phyloP scores from a whole-genome alignment of 2,888 invertebrate species.

The Masnerella sp. region DNA sequence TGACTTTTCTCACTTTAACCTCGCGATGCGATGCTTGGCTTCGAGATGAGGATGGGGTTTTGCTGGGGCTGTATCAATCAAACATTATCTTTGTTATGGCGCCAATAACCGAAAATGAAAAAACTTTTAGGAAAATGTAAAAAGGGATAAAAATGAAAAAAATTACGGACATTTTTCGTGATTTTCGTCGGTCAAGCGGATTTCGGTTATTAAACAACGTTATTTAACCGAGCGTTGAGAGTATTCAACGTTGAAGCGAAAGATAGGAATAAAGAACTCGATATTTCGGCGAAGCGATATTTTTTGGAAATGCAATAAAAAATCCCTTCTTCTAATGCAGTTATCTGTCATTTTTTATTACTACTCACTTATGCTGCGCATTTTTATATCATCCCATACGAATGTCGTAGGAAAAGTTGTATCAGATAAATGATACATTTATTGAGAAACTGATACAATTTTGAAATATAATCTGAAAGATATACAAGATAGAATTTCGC shows the following conservation, averaged over 20 bases:
- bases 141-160: too few relatives aligned
- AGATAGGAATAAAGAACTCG: constrained; percentile 11
- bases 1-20: constrained; percentile 78
- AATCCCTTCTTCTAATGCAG: constrained; percentile 32
- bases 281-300: constrained; percentile 12
- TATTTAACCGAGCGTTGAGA: too few relatives aligned
- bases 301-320: constrained; percentile 22
- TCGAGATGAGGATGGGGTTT: constrained; percentile 72
- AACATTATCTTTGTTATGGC: too few relatives aligned
- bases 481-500: too few relatives aligned
- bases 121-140: too few relatives aligned
- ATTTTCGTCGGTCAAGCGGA: too few relatives aligned
- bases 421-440: neutral
- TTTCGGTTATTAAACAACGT: too few relatives aligned
- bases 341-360: constrained; percentile 23
- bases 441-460: neutral
- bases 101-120: too few relatives aligned
- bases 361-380: constrained; percentile 9
- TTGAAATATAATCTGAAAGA: constrained; percentile 31
- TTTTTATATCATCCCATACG: neutral
- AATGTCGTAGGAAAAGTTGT: constrained; percentile 10
- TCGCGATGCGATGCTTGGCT: constrained; percentile 77
- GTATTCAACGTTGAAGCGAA: constrained; percentile 7
- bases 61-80: constrained; percentile 78
- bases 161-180: too few relatives aligned